Evolutionary conservation across 2,113 vertebrate genomes (phyloP), one percentile per base, ranked within the genome.

Genomic region (Upupa epops): DNA sequence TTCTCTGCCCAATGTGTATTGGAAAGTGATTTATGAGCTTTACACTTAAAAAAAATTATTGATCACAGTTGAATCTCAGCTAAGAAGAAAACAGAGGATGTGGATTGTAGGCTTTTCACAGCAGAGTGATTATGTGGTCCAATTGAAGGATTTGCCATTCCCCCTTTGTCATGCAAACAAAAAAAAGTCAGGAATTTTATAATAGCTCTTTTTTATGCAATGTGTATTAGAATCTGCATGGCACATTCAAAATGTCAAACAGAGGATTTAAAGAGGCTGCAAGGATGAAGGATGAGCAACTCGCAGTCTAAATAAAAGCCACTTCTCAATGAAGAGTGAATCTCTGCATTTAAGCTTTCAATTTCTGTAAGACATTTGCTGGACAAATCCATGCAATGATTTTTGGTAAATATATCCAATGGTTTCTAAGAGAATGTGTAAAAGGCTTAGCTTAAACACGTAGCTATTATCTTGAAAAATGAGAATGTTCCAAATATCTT

Each of bases 31-130:
- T 96, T 96, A 96, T 94, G 76, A 89, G 94, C 93, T 95, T 95
- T 94, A 96, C 95, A 95, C 40, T 17, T 92, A 97, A 98, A 98
- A 98, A 98, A 98, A 97, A 98, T 98, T 98, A 96, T 94, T 97
- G 98, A 98, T 98, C 97, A 97, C 93, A 97, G 95, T 97, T 97
- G 97, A 98, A 98, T 96, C 97, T 93, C 93, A 95, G 94, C 94
- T 86, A 89, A 85, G 88, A 95, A 73, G 88, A 96, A 95, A 94
- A 94, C 85, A 84, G 75, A 80, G 96, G 97, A 98, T 98, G 98
- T 98, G 98, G 97, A 99, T 98, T 99, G 98, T 96, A 97, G 97
- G 97, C 97, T 98, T 98, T 98, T 99, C 98, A 98, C 98, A 98
- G 96, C 97, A 97, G 97, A 96, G 97, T 98, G 98, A 98, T 98